Evolutionary conservation across 1,140 invertebrate genomes (phyloP), one percentile per base, ranked within the genome.

Genomic region (Solenopsis invicta): DNA sequence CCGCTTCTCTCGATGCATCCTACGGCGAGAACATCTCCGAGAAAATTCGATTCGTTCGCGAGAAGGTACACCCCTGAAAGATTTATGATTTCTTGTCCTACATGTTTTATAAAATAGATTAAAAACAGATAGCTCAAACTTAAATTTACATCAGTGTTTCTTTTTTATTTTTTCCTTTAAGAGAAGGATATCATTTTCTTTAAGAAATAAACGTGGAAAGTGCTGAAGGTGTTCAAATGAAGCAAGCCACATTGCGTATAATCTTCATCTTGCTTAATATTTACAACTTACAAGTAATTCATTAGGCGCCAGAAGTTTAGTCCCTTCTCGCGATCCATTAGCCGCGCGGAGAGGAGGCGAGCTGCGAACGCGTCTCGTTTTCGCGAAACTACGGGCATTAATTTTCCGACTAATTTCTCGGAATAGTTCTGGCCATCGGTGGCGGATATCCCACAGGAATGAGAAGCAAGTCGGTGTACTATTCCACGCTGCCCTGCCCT

Each of bases 331-430:
- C 66, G 56, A 85, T 85, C 81, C 72, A 77, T 85, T 85, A 85
- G 62, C 61, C 48, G 4, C 48, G 4, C 16, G 24, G 21, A 29
- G 54, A 45, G 54, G 10, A 66, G 50, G 82, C 50, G 61, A 64
- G 21, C 21, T 85, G 82, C 50, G 21, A 78, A 45, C 45, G 37
- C 61, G 74, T 85, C 74, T 78, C 45, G 48, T 85, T 85, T 37
- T 78, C 74, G 59, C 62, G 74, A 78, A 85, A 85, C 72, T 85
- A 85, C 61, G 61, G 48, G 21, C 82, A 67, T 85, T 85, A 85
- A 85, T 85, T 78, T 66, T 85, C 71, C 41, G 74, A 85, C 59
- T 78, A 85, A 78, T 85, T 85, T 85, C 62, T 75, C 80, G 41
- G 80, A 78, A 85, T 85, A 85, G 74, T 85, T 78, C 59, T 52